Evolutionary conservation across 2,888 invertebrate species (phyloP).

Genomic region (Pegoplata infirma): DNA sequence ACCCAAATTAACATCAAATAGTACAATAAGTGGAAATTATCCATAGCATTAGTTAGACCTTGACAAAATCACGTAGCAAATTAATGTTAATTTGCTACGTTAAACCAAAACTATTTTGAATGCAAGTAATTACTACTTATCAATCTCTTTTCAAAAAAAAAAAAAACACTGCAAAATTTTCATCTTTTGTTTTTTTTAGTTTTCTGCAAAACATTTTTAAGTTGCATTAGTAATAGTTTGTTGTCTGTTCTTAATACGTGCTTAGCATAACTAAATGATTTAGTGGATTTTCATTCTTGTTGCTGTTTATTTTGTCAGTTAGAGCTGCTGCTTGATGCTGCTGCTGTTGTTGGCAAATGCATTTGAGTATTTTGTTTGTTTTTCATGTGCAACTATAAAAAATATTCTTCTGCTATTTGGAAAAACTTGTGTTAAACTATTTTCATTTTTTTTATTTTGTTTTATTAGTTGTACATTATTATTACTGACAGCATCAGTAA

Average conservation of each 20-base stretch:
- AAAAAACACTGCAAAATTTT: background rate
- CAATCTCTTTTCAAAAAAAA: too few relatives aligned
- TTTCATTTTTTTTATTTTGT: constrained; percentile 19
- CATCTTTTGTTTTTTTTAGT: too few relatives aligned
- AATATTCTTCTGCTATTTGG: background rate
- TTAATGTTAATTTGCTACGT: too few relatives aligned
- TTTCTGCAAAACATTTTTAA: constrained; percentile 20
- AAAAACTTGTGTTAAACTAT: constrained; percentile 24
- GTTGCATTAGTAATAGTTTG: constrained; percentile 4
- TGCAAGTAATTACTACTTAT: too few relatives aligned
- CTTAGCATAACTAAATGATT: constrained; percentile 43
- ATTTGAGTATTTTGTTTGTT: constrained; percentile 18
- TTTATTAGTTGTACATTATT: constrained; percentile 43
- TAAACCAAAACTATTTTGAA: too few relatives aligned
- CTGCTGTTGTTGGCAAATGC: constrained; percentile 5
- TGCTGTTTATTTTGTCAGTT: constrained; percentile 22
- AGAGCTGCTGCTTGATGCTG: too few relatives aligned
- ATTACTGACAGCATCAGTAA: constrained; percentile 15
- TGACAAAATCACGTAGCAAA: too few relatives aligned
- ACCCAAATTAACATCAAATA: too few relatives aligned
- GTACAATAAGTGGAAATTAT: too few relatives aligned
- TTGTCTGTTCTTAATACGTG: constrained; percentile 39
- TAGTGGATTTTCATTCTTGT: constrained; percentile 12
- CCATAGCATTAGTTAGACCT: too few relatives aligned
- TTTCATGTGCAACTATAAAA: background rate